These are phyloP conservation scores for Chaetophractus vellerosus DNA, from an alignment of 2,797 vertebrate genomes.

Conservation along the genomic window DNA sequence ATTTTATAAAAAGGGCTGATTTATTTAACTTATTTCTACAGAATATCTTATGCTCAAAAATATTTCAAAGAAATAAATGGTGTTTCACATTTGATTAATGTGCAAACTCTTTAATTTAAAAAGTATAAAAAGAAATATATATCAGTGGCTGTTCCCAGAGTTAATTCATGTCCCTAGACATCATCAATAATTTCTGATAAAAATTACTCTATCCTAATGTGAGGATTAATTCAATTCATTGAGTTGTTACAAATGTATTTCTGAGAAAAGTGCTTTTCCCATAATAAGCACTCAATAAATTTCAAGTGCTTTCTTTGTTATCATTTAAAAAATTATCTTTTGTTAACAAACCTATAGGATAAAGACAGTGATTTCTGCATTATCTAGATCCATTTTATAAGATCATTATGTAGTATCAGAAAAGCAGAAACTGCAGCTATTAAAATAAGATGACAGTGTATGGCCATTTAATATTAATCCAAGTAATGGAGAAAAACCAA, in stretches of 20 bases:
- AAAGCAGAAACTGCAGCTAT: neutral
- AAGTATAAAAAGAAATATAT: neutral
- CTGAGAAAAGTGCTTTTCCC: neutral
- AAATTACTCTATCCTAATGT: neutral
- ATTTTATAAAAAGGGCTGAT: neutral
- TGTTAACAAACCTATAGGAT: neutral
- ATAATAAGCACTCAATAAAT: no score
- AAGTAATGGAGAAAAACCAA: neutral
- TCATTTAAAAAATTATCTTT: no score
- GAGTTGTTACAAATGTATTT: neutral
- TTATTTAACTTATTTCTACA: neutral
- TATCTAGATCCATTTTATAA: neutral
- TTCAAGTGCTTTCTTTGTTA: neutral
- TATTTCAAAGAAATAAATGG: constrained; percentile 2
- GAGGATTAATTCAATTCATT: neutral
- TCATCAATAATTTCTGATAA: neutral
- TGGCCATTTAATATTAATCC: neutral
- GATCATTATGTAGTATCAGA: neutral
- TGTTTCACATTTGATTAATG: neutral
- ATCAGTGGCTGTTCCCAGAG: neutral
- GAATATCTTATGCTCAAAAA: neutral
- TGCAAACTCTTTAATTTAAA: neutral
- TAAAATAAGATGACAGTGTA: neutral
- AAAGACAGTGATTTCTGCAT: neutral
- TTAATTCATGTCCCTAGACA: neutral